Conservation (phyloP, 2,888 invertebrate genomes). For the Ichneumoninae sp. region DNA sequence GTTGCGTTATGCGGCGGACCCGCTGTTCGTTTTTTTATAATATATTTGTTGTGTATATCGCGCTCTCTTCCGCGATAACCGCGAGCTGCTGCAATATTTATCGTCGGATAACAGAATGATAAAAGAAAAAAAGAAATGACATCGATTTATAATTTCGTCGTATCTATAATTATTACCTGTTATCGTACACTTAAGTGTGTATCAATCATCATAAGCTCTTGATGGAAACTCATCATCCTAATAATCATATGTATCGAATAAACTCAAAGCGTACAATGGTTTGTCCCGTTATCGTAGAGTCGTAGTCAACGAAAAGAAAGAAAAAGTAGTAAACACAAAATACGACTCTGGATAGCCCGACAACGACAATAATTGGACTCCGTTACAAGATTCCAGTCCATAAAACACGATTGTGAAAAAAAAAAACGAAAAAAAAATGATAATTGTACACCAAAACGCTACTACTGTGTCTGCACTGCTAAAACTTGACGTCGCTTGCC, state of each 20-base stretch:
- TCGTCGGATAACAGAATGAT: conserved; percentile 50
- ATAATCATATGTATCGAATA: conserved; percentile 68
- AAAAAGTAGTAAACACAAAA: neutral
- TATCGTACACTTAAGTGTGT: conserved; percentile 68
- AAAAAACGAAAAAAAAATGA: conserved; percentile 58
- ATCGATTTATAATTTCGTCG: conserved; percentile 52
- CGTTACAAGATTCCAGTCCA: conserved; percentile 48
- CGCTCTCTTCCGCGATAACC: conserved; percentile 56
- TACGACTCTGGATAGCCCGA: conserved; percentile 55
- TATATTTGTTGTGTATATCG: conserved; percentile 52
- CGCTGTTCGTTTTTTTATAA: conserved; percentile 64
- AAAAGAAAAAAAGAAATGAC: conserved; percentile 31
- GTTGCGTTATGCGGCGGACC: conserved; percentile 70
- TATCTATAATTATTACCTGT: conserved; percentile 68
- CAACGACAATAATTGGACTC: conserved; percentile 63
- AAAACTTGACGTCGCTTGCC: conserved; percentile 81
- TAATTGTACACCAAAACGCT: conserved; percentile 78
- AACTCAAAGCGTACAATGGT: conserved; percentile 67
- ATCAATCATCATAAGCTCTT: conserved; percentile 61
- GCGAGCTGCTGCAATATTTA: conserved; percentile 67
- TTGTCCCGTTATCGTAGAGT: conserved; percentile 74
- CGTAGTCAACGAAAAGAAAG: conserved; percentile 29
- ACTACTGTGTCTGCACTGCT: conserved; percentile 80
- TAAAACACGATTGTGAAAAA: conserved; percentile 38
- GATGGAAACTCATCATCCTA: conserved; percentile 59